Evolutionary conservation across 2,113 vertebrate genomes (phyloP), one percentile per base, ranked within the genome.

Genomic region (Zonotrichia leucophrys): DNA sequence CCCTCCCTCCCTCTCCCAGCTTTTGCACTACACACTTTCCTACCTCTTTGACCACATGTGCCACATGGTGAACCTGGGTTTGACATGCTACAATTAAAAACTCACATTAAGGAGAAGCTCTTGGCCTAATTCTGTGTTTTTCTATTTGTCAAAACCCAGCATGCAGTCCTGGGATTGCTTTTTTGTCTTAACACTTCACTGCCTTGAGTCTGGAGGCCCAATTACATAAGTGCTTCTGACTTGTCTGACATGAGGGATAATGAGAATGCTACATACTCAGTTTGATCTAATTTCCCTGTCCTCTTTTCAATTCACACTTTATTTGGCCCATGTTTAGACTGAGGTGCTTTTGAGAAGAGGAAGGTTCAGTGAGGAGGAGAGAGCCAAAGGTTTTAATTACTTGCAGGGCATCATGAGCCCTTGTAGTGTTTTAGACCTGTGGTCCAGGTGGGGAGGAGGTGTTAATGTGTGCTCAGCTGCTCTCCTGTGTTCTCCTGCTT

Each of bases 231-330:
- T 77, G 69, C 90, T 97, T 96, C 94, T 96, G 95, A 97, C 94
- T 93, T 76, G 92, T 59, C 92, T 94, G 94, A 94, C 90, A 35
- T 64, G 82, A 92, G 89, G 94, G 78, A 90, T 95, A 95, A 96
- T 85, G 89, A 94, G 89, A 89, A 74, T 91, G 90, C 85, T 60
- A 15, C 76, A 27, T 90, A 74, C 70, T 35, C 92, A 33, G 80
- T 93, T 87, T 96, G 92, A 94, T 94, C 94, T 97, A 93, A 97
- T 94, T 96, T 97, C 90, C 89, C 78, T 19, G 79, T 89, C 95
- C 96, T 96, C 81, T 79, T 97, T 97, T 96, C 81, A 74, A 10
- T 87, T 81, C 88, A 84, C 74, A 55, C 47, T 80, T 92, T 91
- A 59, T 72, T 93, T 80, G 90, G 87, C 77, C 94, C 62, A 11